Evolutionary conservation across 2,888 invertebrate species (phyloP).

Genomic region (Phlogophora meticulosa): DNA sequence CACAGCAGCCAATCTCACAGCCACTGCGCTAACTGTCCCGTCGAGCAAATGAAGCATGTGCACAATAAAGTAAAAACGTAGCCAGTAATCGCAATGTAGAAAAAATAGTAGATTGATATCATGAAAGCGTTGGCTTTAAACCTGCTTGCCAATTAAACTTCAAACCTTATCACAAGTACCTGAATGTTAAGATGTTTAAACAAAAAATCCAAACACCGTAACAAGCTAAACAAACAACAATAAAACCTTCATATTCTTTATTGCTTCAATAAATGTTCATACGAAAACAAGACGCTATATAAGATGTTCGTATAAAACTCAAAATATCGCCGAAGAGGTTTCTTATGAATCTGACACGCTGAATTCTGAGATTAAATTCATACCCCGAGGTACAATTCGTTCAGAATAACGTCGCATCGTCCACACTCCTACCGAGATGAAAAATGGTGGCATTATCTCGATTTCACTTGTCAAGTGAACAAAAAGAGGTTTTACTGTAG

Average conservation of each 20-base stretch:
- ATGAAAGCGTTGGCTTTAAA: too few relatives aligned
- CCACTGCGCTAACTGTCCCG: too few relatives aligned
- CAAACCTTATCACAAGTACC: too few relatives aligned
- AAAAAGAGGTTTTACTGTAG: constrained; percentile 74
- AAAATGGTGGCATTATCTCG: constrained; percentile 87
- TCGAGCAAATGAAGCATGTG: too few relatives aligned
- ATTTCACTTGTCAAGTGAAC: constrained; percentile 85
- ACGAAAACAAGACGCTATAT: constrained; percentile 72
- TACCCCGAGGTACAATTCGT: constrained; percentile 88
- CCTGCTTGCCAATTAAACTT: too few relatives aligned
- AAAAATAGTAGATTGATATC: too few relatives aligned
- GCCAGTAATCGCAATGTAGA: too few relatives aligned
- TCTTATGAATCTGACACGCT: constrained; percentile 87
- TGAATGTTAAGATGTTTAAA: not conserved
- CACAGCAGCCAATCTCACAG: too few relatives aligned
- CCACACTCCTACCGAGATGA: constrained; percentile 84
- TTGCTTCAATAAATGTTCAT: constrained; percentile 65
- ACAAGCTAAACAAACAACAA: constrained; percentile 38
- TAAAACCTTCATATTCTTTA: constrained; percentile 55
- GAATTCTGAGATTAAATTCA: constrained; percentile 90
- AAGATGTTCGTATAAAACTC: constrained; percentile 72
- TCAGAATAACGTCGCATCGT: constrained; percentile 84
- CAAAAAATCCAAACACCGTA: not conserved
- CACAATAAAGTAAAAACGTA: too few relatives aligned
- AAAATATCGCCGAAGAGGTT: constrained; percentile 76